Conservation (phyloP, 2,113 vertebrate species). For the Tretioscincus oriximinensis region DNA sequence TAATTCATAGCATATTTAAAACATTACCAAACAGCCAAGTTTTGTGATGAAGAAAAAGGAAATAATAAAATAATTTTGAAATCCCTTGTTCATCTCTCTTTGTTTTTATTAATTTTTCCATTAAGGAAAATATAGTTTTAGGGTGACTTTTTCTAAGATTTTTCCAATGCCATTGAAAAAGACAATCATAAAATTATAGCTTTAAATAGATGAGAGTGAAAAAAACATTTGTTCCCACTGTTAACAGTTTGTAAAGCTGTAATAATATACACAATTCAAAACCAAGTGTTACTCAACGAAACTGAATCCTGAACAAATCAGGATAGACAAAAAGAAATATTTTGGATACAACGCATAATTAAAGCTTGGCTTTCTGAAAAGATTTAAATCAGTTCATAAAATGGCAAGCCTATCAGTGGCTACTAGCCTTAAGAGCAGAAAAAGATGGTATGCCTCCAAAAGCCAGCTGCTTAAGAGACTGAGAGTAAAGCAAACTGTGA, state of each 20-base stretch:
- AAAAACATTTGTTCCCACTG: conserved; percentile 14
- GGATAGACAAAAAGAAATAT: too few species aligned
- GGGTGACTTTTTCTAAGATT: conserved; percentile 22
- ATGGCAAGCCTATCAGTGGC: too few species aligned
- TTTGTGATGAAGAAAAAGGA: background rate
- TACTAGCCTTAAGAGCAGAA: too few species aligned
- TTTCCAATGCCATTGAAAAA: conserved; percentile 11
- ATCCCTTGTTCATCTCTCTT: background rate
- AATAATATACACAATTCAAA: background rate
- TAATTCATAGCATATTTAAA: background rate
- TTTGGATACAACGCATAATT: too few species aligned
- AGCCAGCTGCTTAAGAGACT: too few species aligned
- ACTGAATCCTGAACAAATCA: too few species aligned
- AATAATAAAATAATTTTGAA: background rate
- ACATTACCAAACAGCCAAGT: background rate
- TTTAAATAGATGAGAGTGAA: conserved; percentile 4
- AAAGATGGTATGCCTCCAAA: too few species aligned
- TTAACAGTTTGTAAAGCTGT: background rate
- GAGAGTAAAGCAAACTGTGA: too few species aligned
- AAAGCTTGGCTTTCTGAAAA: too few species aligned
- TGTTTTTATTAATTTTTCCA: background rate
- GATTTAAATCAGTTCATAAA: too few species aligned
- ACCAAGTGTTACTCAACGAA: too few species aligned
- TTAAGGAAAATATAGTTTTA: conserved; percentile 40
- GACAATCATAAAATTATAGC: background rate